phyloP scores from a whole-genome alignment of 2,113 vertebrate genomes.

The Serilophus lunatus region DNA sequence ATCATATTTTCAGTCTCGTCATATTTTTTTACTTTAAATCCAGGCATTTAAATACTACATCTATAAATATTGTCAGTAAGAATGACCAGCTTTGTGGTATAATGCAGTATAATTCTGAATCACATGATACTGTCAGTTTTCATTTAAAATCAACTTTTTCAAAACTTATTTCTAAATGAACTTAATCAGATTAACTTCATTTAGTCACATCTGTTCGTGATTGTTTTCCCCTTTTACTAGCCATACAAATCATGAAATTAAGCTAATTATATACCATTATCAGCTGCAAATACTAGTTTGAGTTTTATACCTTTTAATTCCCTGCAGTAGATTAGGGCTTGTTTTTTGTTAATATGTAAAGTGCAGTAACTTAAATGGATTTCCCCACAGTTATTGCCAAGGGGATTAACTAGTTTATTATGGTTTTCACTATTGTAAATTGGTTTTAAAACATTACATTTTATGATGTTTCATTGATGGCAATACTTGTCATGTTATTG shows the following conservation, averaged over 20 bases:
- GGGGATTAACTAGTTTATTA: conserved; percentile 61
- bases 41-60: not conserved
- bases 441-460: conserved; percentile 57
- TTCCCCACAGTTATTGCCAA: conserved; percentile 44
- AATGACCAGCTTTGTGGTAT: not conserved
- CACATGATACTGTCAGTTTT: conserved; percentile 65
- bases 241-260: conserved; percentile 76
- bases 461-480: conserved; percentile 44
- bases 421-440: conserved; percentile 57
- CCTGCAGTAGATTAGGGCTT: conserved; percentile 53
- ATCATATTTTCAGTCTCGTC: not conserved
- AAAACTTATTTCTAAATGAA: conserved; percentile 77
- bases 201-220: conserved; percentile 74
- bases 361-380: conserved; percentile 56
- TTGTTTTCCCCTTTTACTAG: conserved; percentile 67
- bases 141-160: conserved; percentile 77
- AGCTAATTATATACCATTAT: conserved; percentile 73
- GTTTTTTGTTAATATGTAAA: conserved; percentile 64
- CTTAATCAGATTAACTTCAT: conserved; percentile 76
- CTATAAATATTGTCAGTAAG: not conserved
- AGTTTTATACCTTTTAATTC: conserved; percentile 72
- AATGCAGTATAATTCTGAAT: conserved; percentile 22
- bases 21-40: not conserved
- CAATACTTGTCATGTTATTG: not conserved
- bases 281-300: conserved; percentile 60